Conservation (phyloP, 2,113 vertebrate species). For the Channa maculata region DNA sequence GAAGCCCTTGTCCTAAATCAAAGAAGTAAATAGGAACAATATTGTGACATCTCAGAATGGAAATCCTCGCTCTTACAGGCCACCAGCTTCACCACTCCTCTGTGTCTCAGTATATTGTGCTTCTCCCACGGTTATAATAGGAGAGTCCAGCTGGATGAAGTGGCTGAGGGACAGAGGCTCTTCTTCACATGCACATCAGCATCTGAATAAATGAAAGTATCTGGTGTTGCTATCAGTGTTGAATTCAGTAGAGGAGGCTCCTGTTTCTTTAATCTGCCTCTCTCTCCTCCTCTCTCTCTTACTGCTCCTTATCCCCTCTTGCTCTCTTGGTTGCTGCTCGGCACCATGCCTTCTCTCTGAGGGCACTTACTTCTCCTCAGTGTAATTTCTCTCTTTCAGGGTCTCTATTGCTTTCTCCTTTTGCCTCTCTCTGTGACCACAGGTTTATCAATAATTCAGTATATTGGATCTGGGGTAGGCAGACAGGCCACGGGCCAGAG, state of each 20-base stretch:
- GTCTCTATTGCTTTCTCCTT: constrained; percentile 45
- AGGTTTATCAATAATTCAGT: constrained; percentile 83
- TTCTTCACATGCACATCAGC: constrained; percentile 72
- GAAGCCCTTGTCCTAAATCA: not conserved
- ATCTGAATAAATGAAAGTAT: constrained; percentile 87
- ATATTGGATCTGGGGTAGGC: constrained; percentile 73
- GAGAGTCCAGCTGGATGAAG: constrained; percentile 17
- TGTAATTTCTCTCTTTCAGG: constrained; percentile 34
- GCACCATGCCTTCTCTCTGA: constrained; percentile 15
- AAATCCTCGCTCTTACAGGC: not conserved
- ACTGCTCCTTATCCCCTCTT: constrained; percentile 1
- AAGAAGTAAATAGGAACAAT: not conserved
- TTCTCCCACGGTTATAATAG: constrained; percentile 22
- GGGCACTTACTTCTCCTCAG: constrained; percentile 33
- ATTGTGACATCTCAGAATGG: not conserved
- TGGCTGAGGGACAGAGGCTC: constrained; percentile 57
- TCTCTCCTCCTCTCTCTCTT: constrained; percentile 34
- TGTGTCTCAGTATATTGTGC: not conserved
- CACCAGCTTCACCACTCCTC: not conserved
- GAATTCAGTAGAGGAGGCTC: constrained; percentile 76
- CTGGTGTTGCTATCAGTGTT: constrained; percentile 83
- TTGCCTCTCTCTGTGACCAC: constrained; percentile 49
- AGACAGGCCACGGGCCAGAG: constrained; percentile 69
- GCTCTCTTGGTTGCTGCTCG: constrained; percentile 28
- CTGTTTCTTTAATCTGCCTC: constrained; percentile 78